Base-by-base conservation (phyloP, 2,113 vertebrate genomes). In the Atractosteus spatula region DNA sequence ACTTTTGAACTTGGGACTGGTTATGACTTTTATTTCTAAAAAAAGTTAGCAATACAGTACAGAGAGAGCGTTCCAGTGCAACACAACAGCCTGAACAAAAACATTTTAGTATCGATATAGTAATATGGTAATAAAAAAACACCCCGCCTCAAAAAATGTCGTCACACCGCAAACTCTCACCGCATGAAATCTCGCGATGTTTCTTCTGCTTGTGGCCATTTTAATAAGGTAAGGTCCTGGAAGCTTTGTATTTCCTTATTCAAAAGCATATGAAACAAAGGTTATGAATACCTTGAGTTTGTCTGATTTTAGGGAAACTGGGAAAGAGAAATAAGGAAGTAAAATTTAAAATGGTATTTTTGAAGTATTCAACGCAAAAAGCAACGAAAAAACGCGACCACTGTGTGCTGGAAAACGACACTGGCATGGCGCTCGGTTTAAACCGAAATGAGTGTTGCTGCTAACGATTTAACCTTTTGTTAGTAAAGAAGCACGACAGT, bases 171-270 rank as follows among this genome's bases (percentile, higher is more conserved):
- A 29, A 29, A 29, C 29, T 29, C 29, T 29, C 29, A 29, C 1
- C 1, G 3, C 12, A 3, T 2, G 41, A 77, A 1, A 11, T 90
- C 86, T 88, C 91, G 91, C 89, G 90, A 86, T 66, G 86, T 3
- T 70, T 4, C 14, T 8, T 3, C 41, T 41, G 4, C 14, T 29
- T 43, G 54, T 56, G 44, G 71, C 61, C 76, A 66, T 69, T 66
- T 69, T 63, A 64, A 10, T 42, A 83, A 84, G 91, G 89, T 92
- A 90, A 91, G 90, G 91, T 92, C 91, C 90, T 90, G 76, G 83
- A 89, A 92, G 90, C 81, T 87, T 77, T 77, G 76, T 80, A 82
- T 57, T 78, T 66, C 13, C 55, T 55, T 55, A 65, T 72, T 55
- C 55, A 14, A 10, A 12, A 45, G 11, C 55, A 69, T 51, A 12